Base-by-base conservation (phyloP, 2,797 vertebrate genomes). In the Microcaecilia unicolor region DNA sequence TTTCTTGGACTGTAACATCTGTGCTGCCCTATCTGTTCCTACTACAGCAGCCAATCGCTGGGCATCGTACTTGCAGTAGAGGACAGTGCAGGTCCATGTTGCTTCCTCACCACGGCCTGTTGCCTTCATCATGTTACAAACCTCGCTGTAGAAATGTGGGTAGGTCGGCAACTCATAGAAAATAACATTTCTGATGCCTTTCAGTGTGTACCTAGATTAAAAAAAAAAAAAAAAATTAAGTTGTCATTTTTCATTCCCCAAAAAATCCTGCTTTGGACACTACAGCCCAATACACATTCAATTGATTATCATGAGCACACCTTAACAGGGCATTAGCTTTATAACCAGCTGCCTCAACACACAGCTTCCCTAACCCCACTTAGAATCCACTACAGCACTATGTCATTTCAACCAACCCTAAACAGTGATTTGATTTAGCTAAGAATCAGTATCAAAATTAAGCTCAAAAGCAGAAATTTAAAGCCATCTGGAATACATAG, bases 101-200 rank as follows among this genome's bases (percentile, higher is more conserved):
- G 91, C 84, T 32, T 82, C 85, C 48, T 66, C 79, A 1, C 73
- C 85, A 9, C 10, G 74, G 38, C 46, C 67, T 7, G 67, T 79
- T 3, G 84, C 80, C 20, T 77, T 80, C 64, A 99, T 80, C 89
- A 97, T 95, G 63, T 97, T 96, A 47, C 96, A 98, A 41, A 97
- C 64, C 52, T 98, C 96, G 4, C 85, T 97, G 77, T 97, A 99
- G 81, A 93, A 98, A 67, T 97, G 91, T 2, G 91, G 71, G 55
- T 87, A 97, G 1, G 90, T 89, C 4, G 94, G 96, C 36, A 99
- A 69, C 18, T 88, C 90, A 2, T 97, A 99, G 68, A 96, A 98
- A 51, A 98, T 85, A 34, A 98, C 76, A 72, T 95, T 93, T 51
- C 79, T 78, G 61, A 96, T 89, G 28, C 93, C 94, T 73, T 80